These are phyloP conservation scores for Beris morrisii DNA, from an alignment of 2,888 invertebrate species.

Conservation along the genomic window DNA sequence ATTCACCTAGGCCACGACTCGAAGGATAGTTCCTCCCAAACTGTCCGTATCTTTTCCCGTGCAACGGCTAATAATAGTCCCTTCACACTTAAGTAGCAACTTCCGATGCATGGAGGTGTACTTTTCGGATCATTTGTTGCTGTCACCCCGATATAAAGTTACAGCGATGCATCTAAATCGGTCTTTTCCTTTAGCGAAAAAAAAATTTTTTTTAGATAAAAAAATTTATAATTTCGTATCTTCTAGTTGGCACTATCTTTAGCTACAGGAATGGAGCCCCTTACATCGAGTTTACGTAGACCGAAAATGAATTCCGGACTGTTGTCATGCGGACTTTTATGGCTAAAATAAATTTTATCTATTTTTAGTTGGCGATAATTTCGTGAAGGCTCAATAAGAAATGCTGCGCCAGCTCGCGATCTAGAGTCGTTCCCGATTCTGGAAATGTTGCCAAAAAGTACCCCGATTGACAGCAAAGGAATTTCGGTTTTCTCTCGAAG, in stretches of 20 bases:
- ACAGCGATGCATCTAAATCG: neutral
- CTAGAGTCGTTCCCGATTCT: too few species aligned
- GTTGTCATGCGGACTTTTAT: slow-evolving; percentile 1
- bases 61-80: slow-evolving; percentile 19
- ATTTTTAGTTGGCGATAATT: neutral
- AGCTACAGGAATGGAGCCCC: neutral
- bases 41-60: slow-evolving; percentile 5
- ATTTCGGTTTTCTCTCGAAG: too few species aligned
- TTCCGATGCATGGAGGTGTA: slow-evolving; percentile 16
- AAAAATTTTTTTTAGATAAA: neutral
- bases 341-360: slow-evolving; percentile 13
- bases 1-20: neutral
- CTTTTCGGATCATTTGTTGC: slow-evolving; percentile 28
- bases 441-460: too few species aligned
- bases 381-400: too few species aligned
- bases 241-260: neutral
- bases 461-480: too few species aligned
- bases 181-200: neutral
- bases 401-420: too few species aligned
- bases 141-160: slow-evolving; percentile 23
- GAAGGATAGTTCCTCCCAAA: neutral
- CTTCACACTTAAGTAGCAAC: slow-evolving; percentile 21
- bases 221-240: neutral
- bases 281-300: neutral
- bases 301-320: slow-evolving; percentile 6